These are phyloP conservation scores for Nysson spinosus DNA, from an alignment of 2,888 invertebrate genomes.

Conservation along the genomic window DNA sequence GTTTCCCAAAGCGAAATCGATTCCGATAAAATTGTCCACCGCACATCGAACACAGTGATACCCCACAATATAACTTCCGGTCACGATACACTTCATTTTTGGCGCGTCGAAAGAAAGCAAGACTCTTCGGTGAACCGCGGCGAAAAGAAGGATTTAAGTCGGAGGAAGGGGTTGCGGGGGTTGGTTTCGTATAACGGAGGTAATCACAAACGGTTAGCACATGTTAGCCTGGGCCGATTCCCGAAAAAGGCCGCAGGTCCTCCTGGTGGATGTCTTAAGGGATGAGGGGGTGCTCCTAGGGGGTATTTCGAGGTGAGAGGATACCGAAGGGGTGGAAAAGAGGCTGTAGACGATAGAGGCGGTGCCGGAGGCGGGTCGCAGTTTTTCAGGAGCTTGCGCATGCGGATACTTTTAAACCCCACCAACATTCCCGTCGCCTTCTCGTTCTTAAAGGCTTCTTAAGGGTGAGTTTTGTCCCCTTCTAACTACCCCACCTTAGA, in stretches of 20 bases:
- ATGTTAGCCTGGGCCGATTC: constrained; percentile 62
- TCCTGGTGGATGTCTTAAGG: constrained; percentile 66
- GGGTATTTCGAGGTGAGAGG: constrained; percentile 48
- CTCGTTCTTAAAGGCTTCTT: constrained; percentile 76
- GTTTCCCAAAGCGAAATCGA: too few species aligned
- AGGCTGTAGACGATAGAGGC: constrained; percentile 65
- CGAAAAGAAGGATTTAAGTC: neutral
- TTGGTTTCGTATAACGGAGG: constrained; percentile 32
- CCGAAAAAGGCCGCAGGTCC: constrained; percentile 65
- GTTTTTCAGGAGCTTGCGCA: constrained; percentile 74
- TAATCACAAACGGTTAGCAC: constrained; percentile 63
- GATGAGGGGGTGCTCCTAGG: too few species aligned
- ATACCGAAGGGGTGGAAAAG: constrained; percentile 41
- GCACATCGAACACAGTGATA: too few species aligned
- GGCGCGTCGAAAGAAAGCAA: too few species aligned
- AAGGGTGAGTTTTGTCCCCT: constrained; percentile 74
- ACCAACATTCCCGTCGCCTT: constrained; percentile 64
- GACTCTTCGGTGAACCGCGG: too few species aligned
- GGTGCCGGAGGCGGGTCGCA: constrained; percentile 74
- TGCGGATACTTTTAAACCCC: constrained; percentile 75
- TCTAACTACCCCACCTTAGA: constrained; percentile 30
- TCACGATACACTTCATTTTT: constrained; percentile 55
- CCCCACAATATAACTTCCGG: too few species aligned
- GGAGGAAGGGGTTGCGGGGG: constrained; percentile 4
- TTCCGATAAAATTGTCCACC: too few species aligned